Percentiles rank a stretch among this genome's conserved stretches.
These are phyloP conservation scores for Albula glossodonta DNA, from an alignment of 2,113 vertebrate genomes.

Conservation along the genomic window DNA sequence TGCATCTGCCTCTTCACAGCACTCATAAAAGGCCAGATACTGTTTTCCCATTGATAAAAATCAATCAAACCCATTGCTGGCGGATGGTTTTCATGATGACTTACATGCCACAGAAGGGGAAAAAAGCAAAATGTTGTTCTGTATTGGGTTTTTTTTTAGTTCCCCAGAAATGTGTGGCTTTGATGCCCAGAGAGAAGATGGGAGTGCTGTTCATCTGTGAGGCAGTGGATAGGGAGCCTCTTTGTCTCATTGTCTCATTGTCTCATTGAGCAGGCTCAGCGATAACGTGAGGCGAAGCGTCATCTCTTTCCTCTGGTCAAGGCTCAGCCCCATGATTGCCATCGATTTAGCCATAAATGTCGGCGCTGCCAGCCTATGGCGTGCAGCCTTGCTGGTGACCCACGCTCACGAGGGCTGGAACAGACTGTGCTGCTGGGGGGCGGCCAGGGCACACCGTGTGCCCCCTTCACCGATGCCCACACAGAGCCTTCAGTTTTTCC, in stretches of 20 bases:
- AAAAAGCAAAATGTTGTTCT: background rate
- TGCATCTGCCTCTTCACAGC: background rate
- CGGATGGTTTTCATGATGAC: background rate
- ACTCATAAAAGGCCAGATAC: background rate
- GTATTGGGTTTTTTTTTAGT: background rate
- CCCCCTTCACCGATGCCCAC: background rate
- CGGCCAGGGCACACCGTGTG: background rate
- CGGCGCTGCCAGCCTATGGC: background rate
- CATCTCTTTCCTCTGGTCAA: background rate
- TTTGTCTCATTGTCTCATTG: constrained; percentile 19
- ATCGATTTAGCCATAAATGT: background rate
- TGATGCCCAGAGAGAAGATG: too few relatives aligned
- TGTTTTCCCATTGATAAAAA: background rate
- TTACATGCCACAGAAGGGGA: background rate
- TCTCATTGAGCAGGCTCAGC: background rate
- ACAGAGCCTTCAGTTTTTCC: background rate
- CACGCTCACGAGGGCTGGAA: background rate
- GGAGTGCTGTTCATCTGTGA: background rate
- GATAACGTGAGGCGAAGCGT: background rate
- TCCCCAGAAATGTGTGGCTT: background rate
- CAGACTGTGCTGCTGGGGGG: background rate
- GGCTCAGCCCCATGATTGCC: background rate
- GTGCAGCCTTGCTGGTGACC: background rate
- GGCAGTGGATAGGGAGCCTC: background rate
- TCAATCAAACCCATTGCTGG: background rate